Base-by-base conservation (phyloP, 2,797 vertebrate genomes). In the Poeciliopsis infans region DNA sequence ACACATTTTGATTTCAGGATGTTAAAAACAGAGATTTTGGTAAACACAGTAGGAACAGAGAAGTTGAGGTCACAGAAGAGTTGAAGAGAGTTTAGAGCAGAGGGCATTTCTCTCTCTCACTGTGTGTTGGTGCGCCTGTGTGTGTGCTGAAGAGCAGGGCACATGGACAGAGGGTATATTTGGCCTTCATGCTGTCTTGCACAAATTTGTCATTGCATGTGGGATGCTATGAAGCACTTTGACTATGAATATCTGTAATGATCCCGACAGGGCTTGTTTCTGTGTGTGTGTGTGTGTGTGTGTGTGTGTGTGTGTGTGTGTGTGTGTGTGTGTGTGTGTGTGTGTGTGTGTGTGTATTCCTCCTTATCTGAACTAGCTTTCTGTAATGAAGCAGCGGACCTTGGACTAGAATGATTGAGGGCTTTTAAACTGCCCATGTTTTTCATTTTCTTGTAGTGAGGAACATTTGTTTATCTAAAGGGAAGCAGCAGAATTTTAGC, bases 171-270 rank as follows among this genome's bases (percentile, higher is more conserved):
- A 88, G 90, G 88, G 87, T 89, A 85, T 90, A 87, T 89, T 87
- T 88, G 88, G 83, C 88, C 88, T 90, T 91, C 87, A 92, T 86
- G 87, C 86, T 82, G 82, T 87, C 83, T 84, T 93, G 87, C 89
- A 91, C 88, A 89, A 85, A 89, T 92, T 88, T 89, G 85, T 89
- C 90, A 86, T 85, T 91, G 83, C 81, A 86, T 85, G 85, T 86
- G 86, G 75, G 73, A 88, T 82, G 74, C 79, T 80, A 75, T 86
- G 83, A 78, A 88, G 83, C 76, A 72, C 76, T 82, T 43, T 23
- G 75, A 84, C 79, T 76, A 66, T 80, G 83, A 87, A 86, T 86
- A 80, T 88, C 83, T 85, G 43, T 85, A 85, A 91, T 89, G 81
- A 87, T 85, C 80, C 76, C 81, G 72, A 51, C 74, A 83, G 83